Evolutionary conservation across 2,797 vertebrate species (phyloP), one percentile per base, ranked within the genome.

Genomic region (Pangasius macronema): DNA sequence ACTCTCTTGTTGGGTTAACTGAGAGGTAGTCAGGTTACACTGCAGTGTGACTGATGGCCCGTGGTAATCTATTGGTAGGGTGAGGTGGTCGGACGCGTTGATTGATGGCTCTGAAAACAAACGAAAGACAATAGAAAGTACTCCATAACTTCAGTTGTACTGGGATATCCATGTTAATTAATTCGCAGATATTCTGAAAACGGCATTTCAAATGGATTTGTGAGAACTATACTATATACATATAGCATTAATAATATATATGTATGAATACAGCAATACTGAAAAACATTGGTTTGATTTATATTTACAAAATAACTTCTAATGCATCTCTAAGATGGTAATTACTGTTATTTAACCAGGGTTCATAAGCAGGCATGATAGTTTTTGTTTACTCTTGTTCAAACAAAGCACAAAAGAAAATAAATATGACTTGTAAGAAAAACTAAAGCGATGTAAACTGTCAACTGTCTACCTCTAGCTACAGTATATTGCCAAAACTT

Each of bases 21-120:
- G 93, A 89, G 92, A 91, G 61, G 92, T 94, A 86, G 97, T 98
- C 88, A 99, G 97, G 95, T 99, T 99, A 95, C 98, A 99, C 93
- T 98, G 97, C 93, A 99, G 94, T 2, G 88, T 94, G 92, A 97
- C 90, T 0, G 94, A 88, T 0, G 92, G 89, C 4, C 85, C 85
- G 6, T 93, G 91, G 5, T 87, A 85, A 39, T 93, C 93, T 83
- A 59, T 77, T 1, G 91, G 93, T 87, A 99, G 94, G 8, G 91
- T 95, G 91, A 95, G 82, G 55, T 96, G 95, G 51, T 97, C 97
- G 0, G 97, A 97, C 90, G 96, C 92, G 20, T 93, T 91, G 92
- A 99, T 99, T 61, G 93, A 93, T 39, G 98, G 97, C 93, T 98
- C 98, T 99, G 96, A 87, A 97, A 96, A 94, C 42, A 92, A 87